Base-by-base conservation (phyloP, 2,888 invertebrate genomes). In the Ophion ventricosus region DNA sequence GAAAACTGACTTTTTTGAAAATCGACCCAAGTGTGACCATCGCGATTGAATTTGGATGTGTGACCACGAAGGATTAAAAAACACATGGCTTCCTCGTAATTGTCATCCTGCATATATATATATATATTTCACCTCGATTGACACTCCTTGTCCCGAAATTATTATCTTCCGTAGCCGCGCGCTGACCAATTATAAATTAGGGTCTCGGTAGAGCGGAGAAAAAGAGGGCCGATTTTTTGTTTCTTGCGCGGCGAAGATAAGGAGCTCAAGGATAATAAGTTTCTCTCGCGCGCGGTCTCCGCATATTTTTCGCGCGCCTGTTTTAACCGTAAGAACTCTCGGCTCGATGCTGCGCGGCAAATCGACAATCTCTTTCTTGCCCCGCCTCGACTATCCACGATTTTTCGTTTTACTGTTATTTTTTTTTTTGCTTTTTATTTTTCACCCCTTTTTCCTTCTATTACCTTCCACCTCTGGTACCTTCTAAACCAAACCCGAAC, bases 131-230 rank as follows among this genome's bases (percentile, higher is more conserved):
- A 84, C 81, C 23, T 7, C 80, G 79, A 88, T 86, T 84, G 87
- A 87, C 87, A 85, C 78, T 78, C 66, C 70, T 74, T 59, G 77
- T 61, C 75, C 20, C 82, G 43, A 79, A 87, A 80, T 86, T 85
- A 86, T 85, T 86, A 86, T 85, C 83, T 82, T 75, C 74, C 76
- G 61, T 70, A 54, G 57, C 56, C 57, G 43, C 56, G 72, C 54
- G 25, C 26, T 66, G 81, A 64, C 83, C 85, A 88, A 88, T 88
- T 88, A 87, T 88, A 88, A 88, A 88, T 88, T 87, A 87, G 81
- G 82, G 75, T 82, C 82, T 67, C 70, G 77, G 25, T 23, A 54
- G 43, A 64, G 35, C 76, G 80, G 72, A 59, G 76, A 43, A 23
- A 67, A 54, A 64, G 35, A 61, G 43, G 40, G 75, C 35, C 25